Conservation (phyloP, 2,797 vertebrate species). For the Sebastes variabilis region DNA sequence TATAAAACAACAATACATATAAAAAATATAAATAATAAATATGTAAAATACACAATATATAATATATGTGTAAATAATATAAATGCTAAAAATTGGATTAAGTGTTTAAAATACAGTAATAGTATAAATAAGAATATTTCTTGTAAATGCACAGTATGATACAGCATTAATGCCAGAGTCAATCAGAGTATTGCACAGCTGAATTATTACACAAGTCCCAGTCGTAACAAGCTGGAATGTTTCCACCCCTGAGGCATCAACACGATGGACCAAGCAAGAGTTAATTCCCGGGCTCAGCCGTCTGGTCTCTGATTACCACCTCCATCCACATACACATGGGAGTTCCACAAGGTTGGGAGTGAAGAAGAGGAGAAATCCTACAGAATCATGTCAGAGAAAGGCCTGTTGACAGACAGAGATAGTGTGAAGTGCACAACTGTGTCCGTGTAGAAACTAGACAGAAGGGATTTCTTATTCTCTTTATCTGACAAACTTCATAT, state of each 20-base stretch:
- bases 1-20: too few relatives aligned
- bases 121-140: too few relatives aligned
- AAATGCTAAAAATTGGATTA: too few relatives aligned
- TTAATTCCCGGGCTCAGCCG: background rate
- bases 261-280: background rate
- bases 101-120: fast-evolving
- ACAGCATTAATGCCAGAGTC: too few relatives aligned
- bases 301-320: background rate
- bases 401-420: background rate
- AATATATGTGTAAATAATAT: too few relatives aligned
- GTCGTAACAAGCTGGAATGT: background rate
- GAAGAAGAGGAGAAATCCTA: background rate
- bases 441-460: constrained; percentile 7
- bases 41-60: too few relatives aligned
- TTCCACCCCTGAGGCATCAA: background rate
- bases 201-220: too few relatives aligned
- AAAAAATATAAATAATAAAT: too few relatives aligned
- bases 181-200: too few relatives aligned
- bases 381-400: background rate
- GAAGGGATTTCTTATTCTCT: background rate
- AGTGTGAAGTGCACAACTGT: background rate
- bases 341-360: background rate
- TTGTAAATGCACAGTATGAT: too few relatives aligned
- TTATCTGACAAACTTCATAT: background rate
- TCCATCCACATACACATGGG: background rate